Base-by-base conservation (phyloP, 2,888 invertebrate species). In the Lissonota sp. region DNA sequence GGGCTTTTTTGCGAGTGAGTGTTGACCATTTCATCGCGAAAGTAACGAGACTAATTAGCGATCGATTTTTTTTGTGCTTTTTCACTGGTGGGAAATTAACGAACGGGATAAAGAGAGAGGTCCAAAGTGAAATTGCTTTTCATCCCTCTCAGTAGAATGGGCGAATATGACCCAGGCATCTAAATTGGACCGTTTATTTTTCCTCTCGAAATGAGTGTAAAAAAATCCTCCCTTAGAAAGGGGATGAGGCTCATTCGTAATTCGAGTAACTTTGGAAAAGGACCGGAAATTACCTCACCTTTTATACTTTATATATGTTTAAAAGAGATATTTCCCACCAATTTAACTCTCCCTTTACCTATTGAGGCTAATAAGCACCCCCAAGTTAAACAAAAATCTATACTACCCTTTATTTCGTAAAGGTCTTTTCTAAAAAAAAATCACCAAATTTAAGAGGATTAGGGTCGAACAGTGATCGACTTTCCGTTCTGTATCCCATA, bases 31-130 rank as follows among this genome's bases (percentile, higher is more conserved):
- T 55, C 0, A 57, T 49, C 16, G 57, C 7, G 6, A 16, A 8
- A 12, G 16, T 26, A 69, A 67, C 39, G 58, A 75, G 39, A 44
- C 46, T 44, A 74, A 77, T 73, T 73, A 80, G 51, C 42, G 16
- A 62, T 53, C 49, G 40, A 53, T 67, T 67, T 14, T 51, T 53
- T 46, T n/a, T 1, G 40, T 37, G 5, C 12, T 49, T 40, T 58
- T 44, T 37, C 5, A 7, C 37, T 12, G 2, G 10, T 16, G 16
- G n/a, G 4, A 8, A 42, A 37, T 44, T 46, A 40, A 42, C 37
- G 49, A 49, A 14, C n/a, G 6, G 14, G 53, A 14, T 26, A 44
- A 62, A 39, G 44, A 4, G 37, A 4, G 26, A 39, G 5, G 5
- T 37, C 26, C 2, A 26, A 14, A 49, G 53, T 53, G 58, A 46